A percentile compares a stretch with the other conserved stretches of the same genome.
These are phyloP conservation scores for Hypocryptadius cinnamomeus DNA, from an alignment of 2,113 vertebrate genomes.

Conservation along the genomic window DNA sequence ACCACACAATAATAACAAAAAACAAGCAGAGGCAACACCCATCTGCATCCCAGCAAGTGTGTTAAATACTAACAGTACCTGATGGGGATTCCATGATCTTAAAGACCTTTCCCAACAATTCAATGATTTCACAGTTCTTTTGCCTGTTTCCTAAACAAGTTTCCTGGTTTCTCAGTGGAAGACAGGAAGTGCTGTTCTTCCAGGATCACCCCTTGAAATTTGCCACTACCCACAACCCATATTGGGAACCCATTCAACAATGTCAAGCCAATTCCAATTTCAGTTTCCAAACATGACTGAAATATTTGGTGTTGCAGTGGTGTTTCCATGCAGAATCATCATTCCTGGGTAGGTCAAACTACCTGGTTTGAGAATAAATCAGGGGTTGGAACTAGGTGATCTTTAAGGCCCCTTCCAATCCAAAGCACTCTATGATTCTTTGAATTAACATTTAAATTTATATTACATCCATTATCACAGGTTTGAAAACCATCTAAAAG, in stretches of 20 bases:
- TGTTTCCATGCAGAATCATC: background rate
- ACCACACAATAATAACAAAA: background rate
- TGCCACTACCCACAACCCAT: background rate
- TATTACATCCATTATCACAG: fast-evolving
- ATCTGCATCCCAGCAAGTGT: background rate
- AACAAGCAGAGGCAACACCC: background rate
- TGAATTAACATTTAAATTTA: background rate
- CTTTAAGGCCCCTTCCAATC: background rate
- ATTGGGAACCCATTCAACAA: background rate
- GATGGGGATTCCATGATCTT: background rate
- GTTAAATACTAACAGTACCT: background rate
- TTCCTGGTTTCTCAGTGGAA: background rate
- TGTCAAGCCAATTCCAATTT: background rate
- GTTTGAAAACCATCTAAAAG: background rate
- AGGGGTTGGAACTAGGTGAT: background rate
- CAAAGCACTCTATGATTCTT: background rate
- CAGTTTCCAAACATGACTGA: background rate
- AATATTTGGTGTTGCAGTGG: background rate
- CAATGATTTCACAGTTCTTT: background rate
- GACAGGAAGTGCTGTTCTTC: background rate
- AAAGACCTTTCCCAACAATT: background rate
- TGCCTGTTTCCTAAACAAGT: background rate
- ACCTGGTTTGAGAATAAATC: background rate
- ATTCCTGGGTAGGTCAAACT: background rate
- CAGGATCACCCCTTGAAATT: background rate